A percentile compares a stretch with the other conserved stretches of the same genome.
These are phyloP conservation scores for Eleutherodactylus coqui DNA, from an alignment of 2,797 vertebrate species.

Conservation along the genomic window DNA sequence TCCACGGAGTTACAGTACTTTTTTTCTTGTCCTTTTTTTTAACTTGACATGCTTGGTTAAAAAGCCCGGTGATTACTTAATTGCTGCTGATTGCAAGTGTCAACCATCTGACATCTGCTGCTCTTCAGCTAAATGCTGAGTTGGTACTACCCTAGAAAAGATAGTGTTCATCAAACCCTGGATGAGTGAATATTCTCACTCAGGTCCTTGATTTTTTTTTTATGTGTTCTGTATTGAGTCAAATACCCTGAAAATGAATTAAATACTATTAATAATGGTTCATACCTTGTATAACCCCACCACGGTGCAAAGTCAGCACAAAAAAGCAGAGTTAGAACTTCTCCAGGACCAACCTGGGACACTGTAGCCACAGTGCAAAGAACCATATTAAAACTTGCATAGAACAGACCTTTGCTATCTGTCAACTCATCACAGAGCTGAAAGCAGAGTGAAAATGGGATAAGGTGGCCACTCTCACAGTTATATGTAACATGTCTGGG, in stretches of 20 bases:
- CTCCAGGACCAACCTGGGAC: slow-evolving; percentile 5
- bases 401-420: not conserved
- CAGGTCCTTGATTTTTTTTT: not conserved
- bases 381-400: slow-evolving; percentile 24
- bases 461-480: not conserved
- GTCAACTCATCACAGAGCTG: not conserved
- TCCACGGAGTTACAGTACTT: slow-evolving; percentile 73
- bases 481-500: not conserved
- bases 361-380: not conserved
- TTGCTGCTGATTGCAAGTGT: slow-evolving; percentile 74
- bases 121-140: slow-evolving; percentile 63
- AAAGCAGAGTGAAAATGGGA: not conserved
- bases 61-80: slow-evolving; percentile 76
- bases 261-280: not conserved
- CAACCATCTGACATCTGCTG: slow-evolving; percentile 67
- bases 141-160: slow-evolving; percentile 52
- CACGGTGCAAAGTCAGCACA: no score
- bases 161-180: slow-evolving; percentile 62
- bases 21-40: slow-evolving; percentile 68
- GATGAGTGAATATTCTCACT: not conserved
- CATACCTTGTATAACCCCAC: not conserved
- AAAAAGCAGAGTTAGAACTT: not conserved
- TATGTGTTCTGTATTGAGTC: not conserved
- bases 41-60: slow-evolving; percentile 65
- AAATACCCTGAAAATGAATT: not conserved